A percentile compares a stretch with the other conserved stretches of the same genome.
Conservation (phyloP, 2,113 vertebrate genomes). For the Nestor notabilis region DNA sequence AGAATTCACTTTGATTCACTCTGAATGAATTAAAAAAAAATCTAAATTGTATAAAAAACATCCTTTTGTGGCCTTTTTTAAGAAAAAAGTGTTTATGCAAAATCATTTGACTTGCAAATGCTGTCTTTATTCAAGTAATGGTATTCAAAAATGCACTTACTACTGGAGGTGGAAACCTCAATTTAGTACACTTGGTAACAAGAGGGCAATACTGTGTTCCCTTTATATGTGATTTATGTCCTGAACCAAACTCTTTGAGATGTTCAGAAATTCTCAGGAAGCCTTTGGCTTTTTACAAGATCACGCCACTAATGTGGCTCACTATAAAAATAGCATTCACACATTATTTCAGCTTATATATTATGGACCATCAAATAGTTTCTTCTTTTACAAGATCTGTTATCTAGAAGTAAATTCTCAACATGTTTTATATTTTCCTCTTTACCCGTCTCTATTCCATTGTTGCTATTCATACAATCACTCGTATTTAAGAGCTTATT, state of each 20-base stretch:
- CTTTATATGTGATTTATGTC: not conserved
- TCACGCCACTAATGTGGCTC: not conserved
- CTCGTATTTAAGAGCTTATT: not conserved
- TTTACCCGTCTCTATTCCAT: not conserved
- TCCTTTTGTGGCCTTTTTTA: not conserved
- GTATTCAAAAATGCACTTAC: conserved; percentile 6
- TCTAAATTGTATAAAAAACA: not conserved
- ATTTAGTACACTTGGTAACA: not conserved
- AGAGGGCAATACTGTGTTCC: not conserved
- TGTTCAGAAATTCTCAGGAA: not conserved
- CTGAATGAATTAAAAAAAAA: not conserved
- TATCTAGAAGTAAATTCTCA: not conserved
- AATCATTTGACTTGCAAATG: conserved; percentile 19
- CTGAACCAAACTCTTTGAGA: not conserved
- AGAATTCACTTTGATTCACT: not conserved
- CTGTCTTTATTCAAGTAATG: conserved; percentile 14
- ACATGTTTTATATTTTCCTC: not conserved
- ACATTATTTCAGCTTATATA: not conserved
- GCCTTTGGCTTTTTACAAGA: not conserved
- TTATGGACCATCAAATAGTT: not conserved
- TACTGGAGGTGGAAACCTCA: not conserved
- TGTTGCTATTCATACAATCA: not conserved
- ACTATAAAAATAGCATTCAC: not conserved
- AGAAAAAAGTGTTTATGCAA: not conserved
- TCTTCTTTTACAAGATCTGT: not conserved